Conservation (phyloP, 23 tunicate species). For the Clavelina lepadiformis region DNA sequence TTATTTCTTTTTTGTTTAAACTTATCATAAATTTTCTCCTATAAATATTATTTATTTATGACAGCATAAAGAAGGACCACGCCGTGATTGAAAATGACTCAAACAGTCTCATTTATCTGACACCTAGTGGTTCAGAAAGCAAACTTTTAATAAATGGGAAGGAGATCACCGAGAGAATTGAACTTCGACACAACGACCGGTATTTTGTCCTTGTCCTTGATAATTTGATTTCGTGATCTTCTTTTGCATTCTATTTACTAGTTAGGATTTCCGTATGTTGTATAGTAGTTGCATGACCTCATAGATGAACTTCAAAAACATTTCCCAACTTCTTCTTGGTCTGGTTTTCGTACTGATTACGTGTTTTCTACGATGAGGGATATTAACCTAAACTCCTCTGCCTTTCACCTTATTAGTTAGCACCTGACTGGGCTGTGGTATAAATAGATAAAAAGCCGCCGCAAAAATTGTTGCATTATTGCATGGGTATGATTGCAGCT, state of each 20-base stretch:
- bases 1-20: not conserved
- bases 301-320: no score
- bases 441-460: no score
- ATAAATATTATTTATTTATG: not conserved
- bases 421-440: no score
- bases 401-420: no score
- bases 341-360: no score
- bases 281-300: no score
- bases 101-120: conserved; percentile 30
- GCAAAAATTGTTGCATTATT: no score
- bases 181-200: conserved; percentile 91
- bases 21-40: not conserved
- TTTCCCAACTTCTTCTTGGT: no score
- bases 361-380: no score
- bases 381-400: no score
- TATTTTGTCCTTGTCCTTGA: not conserved
- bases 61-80: conserved; percentile 60
- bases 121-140: conserved; percentile 17
- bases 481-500: no score
- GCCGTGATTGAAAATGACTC: conserved; percentile 55
- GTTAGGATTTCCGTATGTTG: no score
- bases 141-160: conserved; percentile 73
- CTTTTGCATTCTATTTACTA: not conserved
- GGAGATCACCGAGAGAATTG: conserved; percentile 31
- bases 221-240: not conserved